phyloP scores from a whole-genome alignment of 1,140 invertebrate species.

The Phortica variegata region DNA sequence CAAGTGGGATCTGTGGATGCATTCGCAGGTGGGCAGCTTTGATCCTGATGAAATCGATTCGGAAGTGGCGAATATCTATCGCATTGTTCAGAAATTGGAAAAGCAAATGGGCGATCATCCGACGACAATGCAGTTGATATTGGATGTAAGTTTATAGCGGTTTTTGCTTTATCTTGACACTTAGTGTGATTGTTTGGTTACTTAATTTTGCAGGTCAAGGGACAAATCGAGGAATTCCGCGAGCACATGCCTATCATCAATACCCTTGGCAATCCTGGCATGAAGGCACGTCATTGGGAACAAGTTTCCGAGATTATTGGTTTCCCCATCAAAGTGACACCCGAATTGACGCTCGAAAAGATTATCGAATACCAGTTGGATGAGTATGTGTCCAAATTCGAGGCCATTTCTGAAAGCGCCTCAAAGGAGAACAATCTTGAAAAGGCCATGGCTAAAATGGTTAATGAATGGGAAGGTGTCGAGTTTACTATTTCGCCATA shows the following conservation, averaged over 20 bases:
- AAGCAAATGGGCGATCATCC: conserved; percentile 79
- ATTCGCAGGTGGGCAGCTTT: conserved; percentile 76
- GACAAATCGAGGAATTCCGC: conserved; percentile 82
- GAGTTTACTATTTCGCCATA: conserved; percentile 66
- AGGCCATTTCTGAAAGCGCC: conserved; percentile 89
- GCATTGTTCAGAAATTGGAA: conserved; percentile 84
- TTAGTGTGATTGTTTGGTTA: no score
- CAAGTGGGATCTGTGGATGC: conserved; percentile 82
- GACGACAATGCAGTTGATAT: conserved; percentile 64
- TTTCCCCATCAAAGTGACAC: conserved; percentile 85
- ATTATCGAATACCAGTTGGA: conserved; percentile 91
- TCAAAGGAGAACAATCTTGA: conserved; percentile 94
- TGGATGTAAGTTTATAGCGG: no score
- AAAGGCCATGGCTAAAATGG: conserved; percentile 87
- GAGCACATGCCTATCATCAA: conserved; percentile 87
- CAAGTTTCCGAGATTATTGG: conserved; percentile 94
- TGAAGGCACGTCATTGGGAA: conserved; percentile 94
- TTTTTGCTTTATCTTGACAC: conserved; percentile 17
- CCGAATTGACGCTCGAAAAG: conserved; percentile 81
- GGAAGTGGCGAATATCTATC: conserved; percentile 78
- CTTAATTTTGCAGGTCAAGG: conserved; percentile 62
- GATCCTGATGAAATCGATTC: conserved; percentile 87
- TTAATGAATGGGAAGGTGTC: conserved; percentile 86
- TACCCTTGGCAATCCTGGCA: conserved; percentile 90
- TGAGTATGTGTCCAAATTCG: conserved; percentile 89